Conservation (phyloP, 2,888 invertebrate species). For the Ophonus ardosiacus region DNA sequence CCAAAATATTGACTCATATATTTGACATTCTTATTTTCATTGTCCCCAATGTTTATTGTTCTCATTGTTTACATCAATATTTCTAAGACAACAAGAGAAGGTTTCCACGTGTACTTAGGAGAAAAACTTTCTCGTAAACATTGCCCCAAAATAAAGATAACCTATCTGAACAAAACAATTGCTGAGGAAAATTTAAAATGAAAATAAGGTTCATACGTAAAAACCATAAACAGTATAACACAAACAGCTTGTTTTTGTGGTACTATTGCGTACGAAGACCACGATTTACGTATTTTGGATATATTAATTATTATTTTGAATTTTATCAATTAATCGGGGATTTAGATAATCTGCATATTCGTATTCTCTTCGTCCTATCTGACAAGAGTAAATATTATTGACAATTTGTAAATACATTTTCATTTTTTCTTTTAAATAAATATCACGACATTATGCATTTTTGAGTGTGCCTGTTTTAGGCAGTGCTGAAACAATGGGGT, state of each 20-base stretch:
- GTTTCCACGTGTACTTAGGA: background rate
- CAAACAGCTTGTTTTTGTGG: background rate
- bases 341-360: background rate
- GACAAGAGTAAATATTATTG: background rate
- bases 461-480: no score
- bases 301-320: background rate
- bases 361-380: background rate
- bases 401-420: background rate
- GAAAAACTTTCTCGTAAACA: background rate
- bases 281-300: conserved; percentile 4
- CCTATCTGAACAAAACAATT: conserved; percentile 8
- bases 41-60: background rate
- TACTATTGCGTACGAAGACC: background rate
- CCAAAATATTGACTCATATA: background rate
- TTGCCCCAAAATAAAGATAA: conserved; percentile 7
- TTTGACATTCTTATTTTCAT: background rate
- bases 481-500: no score
- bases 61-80: background rate
- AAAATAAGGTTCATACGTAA: background rate
- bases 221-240: conserved; percentile 14
- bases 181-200: background rate
- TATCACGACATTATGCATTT: no score
- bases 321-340: background rate
- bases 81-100: background rate
- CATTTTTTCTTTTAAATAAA: no score